These are phyloP conservation scores for Myoxocephalus aenaeus DNA, from an alignment of 2,797 vertebrate species.

Conservation along the genomic window DNA sequence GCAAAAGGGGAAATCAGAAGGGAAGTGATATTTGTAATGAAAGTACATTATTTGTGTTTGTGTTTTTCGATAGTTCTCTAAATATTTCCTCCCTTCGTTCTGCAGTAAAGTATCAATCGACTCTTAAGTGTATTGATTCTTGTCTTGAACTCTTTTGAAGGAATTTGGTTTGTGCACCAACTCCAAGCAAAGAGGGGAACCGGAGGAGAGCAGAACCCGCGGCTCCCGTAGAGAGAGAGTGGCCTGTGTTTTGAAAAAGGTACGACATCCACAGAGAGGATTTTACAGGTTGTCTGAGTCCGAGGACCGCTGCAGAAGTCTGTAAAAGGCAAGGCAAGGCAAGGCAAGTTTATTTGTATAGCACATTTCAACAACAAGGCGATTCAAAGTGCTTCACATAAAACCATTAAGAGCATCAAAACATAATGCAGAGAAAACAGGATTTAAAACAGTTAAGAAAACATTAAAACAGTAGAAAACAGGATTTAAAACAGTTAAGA, in stretches of 20 bases:
- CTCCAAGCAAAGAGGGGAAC: constrained; percentile 26
- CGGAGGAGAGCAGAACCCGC: neutral
- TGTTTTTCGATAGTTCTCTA: neutral
- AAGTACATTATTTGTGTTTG: neutral
- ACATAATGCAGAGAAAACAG: too few species aligned
- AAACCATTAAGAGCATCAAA: too few species aligned
- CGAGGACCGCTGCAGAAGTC: too few species aligned
- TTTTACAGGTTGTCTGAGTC: neutral
- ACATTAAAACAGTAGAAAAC: too few species aligned
- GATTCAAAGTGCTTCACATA: too few species aligned
- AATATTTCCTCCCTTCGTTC: neutral
- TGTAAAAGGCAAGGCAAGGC: too few species aligned
- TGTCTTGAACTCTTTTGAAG: constrained; percentile 58
- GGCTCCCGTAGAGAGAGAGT: constrained; percentile 21
- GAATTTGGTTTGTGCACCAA: constrained; percentile 53
- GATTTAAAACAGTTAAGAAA: too few species aligned
- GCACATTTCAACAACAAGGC: too few species aligned
- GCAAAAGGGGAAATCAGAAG: neutral
- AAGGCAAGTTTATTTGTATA: too few species aligned
- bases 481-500: too few species aligned
- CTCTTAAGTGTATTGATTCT: neutral
- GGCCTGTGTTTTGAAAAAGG: constrained; percentile 60
- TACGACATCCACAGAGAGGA: constrained; percentile 27
- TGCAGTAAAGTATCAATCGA: neutral
- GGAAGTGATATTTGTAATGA: neutral